Conservation (phyloP, 2,797 vertebrate species). For the Chloroceryle inda region DNA sequence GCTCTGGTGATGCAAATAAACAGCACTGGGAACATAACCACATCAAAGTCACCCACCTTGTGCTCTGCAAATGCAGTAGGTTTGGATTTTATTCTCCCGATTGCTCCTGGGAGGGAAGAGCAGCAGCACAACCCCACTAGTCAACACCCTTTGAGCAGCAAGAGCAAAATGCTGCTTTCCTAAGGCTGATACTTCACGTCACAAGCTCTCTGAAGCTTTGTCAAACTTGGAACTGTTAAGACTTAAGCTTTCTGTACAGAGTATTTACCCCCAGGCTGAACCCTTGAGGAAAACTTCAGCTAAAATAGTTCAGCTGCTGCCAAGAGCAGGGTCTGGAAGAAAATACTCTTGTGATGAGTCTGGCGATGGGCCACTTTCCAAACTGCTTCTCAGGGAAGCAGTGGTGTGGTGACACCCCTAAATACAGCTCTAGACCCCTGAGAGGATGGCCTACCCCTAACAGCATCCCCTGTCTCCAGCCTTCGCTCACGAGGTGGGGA, state of each 20-base stretch:
- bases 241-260: not conserved
- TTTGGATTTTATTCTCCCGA: not conserved
- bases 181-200: not conserved
- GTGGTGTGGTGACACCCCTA: not conserved
- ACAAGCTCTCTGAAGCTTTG: not conserved
- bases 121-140: not conserved
- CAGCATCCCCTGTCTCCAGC: not conserved
- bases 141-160: not conserved
- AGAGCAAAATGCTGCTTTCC: not conserved
- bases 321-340: not conserved
- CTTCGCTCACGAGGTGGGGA: accelerated
- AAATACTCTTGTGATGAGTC: not conserved
- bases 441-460: accelerated
- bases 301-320: not conserved
- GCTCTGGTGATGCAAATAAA: not conserved
- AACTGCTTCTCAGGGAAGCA: not conserved
- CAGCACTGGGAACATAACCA: not conserved
- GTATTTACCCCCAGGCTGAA: not conserved
- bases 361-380: not conserved
- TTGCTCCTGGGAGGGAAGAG: not conserved
- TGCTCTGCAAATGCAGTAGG: not conserved
- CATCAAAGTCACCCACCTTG: accelerated
- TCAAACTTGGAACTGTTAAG: not conserved
- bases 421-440: not conserved
- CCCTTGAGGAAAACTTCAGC: not conserved